Evolutionary conservation across 2,113 vertebrate species (phyloP).

Genomic region (Plestiodon gilberti): DNA sequence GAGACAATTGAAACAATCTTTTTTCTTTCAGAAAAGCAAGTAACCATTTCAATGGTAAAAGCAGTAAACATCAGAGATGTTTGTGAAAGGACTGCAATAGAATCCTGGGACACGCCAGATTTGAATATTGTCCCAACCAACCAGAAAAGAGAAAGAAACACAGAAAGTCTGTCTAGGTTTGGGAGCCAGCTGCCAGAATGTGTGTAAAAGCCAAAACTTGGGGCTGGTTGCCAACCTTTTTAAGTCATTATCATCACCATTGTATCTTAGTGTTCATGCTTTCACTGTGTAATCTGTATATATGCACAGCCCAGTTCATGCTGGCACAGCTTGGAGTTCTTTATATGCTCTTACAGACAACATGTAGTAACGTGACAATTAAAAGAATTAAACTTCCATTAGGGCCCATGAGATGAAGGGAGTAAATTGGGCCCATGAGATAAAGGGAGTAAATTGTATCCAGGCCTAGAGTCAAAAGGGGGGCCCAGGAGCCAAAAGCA

Average conservation of each 20-base stretch:
- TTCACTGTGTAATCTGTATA: no score
- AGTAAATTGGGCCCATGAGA: no score
- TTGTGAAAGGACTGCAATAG: constrained; percentile 4
- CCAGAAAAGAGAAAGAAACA: not conserved
- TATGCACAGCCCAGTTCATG: no score
- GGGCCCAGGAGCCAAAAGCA: no score
- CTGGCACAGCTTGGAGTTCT: no score
- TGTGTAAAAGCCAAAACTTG: not conserved
- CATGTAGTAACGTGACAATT: no score
- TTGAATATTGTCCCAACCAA: constrained; percentile 5
- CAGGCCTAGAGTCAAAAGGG: no score
- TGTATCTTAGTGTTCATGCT: not conserved
- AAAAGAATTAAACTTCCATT: no score
- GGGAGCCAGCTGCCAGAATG: not conserved
- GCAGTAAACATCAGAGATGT: not conserved
- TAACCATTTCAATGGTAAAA: constrained; percentile 33
- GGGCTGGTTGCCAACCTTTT: not conserved
- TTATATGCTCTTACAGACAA: no score
- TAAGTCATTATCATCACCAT: not conserved
- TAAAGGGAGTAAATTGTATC: no score
- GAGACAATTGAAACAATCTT: constrained; percentile 42
- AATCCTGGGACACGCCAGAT: not conserved
- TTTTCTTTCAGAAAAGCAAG: constrained; percentile 26
- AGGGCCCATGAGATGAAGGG: no score
- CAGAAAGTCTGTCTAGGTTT: not conserved